A percentile compares a stretch with the other conserved stretches of the same genome.
Evolutionary conservation across 37 sponge, comb jelly and placozoan species (phyloP).

Genomic region (Lycopodina hypogea): DNA sequence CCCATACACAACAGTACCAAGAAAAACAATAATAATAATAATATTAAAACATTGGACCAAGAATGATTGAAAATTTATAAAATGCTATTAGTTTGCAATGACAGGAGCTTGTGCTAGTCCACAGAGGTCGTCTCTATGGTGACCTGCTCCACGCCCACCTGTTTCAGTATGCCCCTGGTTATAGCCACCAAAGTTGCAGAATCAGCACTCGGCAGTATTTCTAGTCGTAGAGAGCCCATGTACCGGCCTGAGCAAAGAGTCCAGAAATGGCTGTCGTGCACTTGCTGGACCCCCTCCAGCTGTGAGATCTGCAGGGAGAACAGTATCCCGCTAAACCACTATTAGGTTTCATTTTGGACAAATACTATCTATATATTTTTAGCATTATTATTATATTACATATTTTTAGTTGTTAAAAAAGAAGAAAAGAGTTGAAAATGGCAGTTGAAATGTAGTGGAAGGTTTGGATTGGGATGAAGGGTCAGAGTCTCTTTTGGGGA

Average conservation of each 20-base stretch:
- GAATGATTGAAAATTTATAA: background rate
- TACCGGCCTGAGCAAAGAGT: slow-evolving; percentile 64
- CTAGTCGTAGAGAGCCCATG: slow-evolving; percentile 56
- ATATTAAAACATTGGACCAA: background rate
- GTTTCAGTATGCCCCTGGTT: slow-evolving; percentile 49
- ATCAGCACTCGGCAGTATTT: slow-evolving; percentile 41
- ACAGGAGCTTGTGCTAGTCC: slow-evolving; percentile 1
- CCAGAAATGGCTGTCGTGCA: slow-evolving; percentile 81
- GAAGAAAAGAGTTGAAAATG: no score
- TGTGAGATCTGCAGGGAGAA: slow-evolving; percentile 53
- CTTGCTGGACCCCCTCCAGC: slow-evolving; percentile 62
- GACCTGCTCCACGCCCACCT: slow-evolving; percentile 29
- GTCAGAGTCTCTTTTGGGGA: no score
- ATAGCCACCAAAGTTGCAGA: slow-evolving; percentile 4
- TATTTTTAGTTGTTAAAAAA: no score
- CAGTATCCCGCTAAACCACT: no score
- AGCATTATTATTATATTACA: no score
- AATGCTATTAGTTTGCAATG: no score
- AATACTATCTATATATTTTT: no score
- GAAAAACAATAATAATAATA: no score
- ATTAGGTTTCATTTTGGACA: no score
- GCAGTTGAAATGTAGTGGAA: no score
- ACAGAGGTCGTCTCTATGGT: slow-evolving; percentile 16
- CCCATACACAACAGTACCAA: no score
- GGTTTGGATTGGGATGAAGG: no score